These are phyloP conservation scores for Kryptopterus vitreolus DNA, from an alignment of 2,797 vertebrate species.

Conservation along the genomic window DNA sequence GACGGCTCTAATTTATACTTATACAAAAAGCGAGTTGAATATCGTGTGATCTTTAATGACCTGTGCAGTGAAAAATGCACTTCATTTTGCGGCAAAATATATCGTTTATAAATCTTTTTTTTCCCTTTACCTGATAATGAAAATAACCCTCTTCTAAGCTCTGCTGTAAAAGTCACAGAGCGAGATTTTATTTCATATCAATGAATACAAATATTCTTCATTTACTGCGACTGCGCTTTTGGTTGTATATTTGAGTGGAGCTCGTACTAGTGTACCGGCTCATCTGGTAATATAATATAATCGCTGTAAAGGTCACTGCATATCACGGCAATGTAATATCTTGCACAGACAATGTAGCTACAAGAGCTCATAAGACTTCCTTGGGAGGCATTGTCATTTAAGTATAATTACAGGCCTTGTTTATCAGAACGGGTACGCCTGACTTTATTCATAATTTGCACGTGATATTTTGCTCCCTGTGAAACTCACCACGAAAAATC, in stretches of 20 bases:
- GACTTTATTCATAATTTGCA: not conserved
- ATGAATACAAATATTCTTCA: not conserved
- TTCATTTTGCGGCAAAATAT: too few species aligned
- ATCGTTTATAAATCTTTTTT: not conserved
- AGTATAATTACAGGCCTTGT: conserved; percentile 3
- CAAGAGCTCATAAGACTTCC: not conserved
- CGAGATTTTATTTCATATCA: not conserved
- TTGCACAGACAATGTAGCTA: not conserved
- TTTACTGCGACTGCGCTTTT: not conserved
- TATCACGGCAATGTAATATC: not conserved
- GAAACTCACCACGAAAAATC: too few species aligned
- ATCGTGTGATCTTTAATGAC: too few species aligned
- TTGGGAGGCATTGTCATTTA: not conserved
- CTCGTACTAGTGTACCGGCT: not conserved
- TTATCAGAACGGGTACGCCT: not conserved
- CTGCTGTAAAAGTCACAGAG: not conserved
- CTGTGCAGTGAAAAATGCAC: too few species aligned
- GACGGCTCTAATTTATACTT: too few species aligned
- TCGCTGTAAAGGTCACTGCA: not conserved
- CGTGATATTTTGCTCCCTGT: too few species aligned
- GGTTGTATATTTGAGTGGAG: not conserved
- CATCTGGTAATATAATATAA: not conserved
- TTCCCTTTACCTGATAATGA: not conserved
- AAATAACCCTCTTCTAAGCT: not conserved
- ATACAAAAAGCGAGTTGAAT: too few species aligned